phyloP scores from a whole-genome alignment of 1,140 invertebrate species.

The Aphaenogaster floridana region DNA sequence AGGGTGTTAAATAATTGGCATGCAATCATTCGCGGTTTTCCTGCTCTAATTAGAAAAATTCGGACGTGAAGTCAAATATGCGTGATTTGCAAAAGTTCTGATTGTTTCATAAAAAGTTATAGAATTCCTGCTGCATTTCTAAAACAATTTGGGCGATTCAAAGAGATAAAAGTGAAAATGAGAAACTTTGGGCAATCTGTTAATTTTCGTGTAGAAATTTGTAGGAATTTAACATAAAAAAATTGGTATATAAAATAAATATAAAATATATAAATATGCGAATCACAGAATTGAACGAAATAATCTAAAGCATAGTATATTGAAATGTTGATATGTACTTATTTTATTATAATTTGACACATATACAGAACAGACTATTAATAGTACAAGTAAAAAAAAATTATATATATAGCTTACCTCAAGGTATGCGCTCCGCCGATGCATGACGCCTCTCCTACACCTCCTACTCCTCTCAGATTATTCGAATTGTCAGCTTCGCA shows the following conservation, averaged over 20 bases:
- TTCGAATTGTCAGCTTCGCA: no score
- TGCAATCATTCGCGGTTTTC: neutral
- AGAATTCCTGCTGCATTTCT: neutral
- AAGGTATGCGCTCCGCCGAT: no score
- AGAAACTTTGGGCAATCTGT: neutral
- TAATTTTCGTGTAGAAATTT: neutral
- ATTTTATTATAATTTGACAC: no score
- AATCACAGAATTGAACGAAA: neutral
- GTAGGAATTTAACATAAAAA: neutral
- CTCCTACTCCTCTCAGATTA: no score
- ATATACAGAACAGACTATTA: no score
- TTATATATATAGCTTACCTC: no score
- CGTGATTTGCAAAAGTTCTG: neutral
- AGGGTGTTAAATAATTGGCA: neutral
- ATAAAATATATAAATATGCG: neutral
- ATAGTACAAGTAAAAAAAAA: no score
- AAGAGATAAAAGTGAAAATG: neutral
- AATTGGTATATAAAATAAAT: neutral
- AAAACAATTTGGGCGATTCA: neutral
- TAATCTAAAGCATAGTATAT: neutral
- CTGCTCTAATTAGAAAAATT: neutral
- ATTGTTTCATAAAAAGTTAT: neutral
- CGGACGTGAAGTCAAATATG: neutral
- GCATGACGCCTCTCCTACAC: no score
- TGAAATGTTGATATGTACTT: neutral